These are phyloP conservation scores for Thryonomys swinderianus DNA, from an alignment of 2,113 vertebrate genomes.

Conservation along the genomic window DNA sequence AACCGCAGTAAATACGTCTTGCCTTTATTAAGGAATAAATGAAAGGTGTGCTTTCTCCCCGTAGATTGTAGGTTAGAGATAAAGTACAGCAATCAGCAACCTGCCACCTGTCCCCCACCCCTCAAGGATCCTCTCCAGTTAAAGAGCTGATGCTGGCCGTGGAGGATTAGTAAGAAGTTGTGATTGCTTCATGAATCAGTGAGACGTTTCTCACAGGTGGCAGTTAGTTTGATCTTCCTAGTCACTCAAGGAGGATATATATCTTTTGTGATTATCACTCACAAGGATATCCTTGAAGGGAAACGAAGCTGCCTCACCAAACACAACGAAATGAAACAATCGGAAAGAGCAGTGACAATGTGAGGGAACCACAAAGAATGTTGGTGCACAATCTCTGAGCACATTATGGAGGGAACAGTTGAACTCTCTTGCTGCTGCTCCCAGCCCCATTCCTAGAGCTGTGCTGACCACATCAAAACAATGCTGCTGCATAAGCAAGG, in stretches of 20 bases:
- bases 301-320: conserved; percentile 58
- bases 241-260: conserved; percentile 74
- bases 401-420: neutral
- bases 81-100: conserved; percentile 54
- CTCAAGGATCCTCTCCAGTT: conserved; percentile 55
- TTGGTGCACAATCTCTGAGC: conserved; percentile 21
- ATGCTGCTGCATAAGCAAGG: conserved; percentile 78
- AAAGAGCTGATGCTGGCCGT: neutral
- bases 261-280: conserved; percentile 74
- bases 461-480: conserved; percentile 78
- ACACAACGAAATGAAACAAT: conserved; percentile 58
- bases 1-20: conserved; percentile 56
- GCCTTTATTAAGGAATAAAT: conserved; percentile 50
- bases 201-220: conserved; percentile 65
- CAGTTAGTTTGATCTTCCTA: conserved; percentile 73
- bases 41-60: conserved; percentile 38
- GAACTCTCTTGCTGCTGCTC: neutral
- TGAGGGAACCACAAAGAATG: neutral
- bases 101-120: neutral
- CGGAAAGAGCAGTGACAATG: neutral
- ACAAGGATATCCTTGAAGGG: conserved; percentile 80
- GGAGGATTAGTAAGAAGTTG: conserved; percentile 49
- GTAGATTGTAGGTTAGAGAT: conserved; percentile 57
- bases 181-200: conserved; percentile 80
- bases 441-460: conserved; percentile 59